Evolutionary conservation across 1,140 invertebrate species (phyloP), one percentile per base, ranked within the genome.

Genomic region (Marisa cornuarietis): DNA sequence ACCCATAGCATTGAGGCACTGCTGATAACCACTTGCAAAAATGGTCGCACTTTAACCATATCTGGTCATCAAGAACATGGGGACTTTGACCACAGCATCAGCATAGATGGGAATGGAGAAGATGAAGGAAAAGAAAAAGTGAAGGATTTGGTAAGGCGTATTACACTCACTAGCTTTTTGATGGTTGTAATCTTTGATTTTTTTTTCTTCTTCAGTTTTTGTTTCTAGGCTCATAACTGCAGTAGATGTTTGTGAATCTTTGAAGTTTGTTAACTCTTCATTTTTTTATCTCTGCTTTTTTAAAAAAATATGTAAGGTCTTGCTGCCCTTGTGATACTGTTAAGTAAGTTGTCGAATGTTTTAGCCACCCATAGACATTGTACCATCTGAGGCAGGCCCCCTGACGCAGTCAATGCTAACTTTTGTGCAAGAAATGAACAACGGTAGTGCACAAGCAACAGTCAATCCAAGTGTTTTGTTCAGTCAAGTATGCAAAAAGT

Each of bases 1-100:
- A 97, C 96, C 22, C 95, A 95, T 31, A 95, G 94, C 89, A 92
- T 98, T 68, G 92, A 95, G 61, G 91, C 94, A 85, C 92, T 95
- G 26, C 91, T 97, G 71, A 93, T 94, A 85, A 87, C 90, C 52
- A 84, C 84, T 83, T 92, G 93, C 74, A 92, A 93, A 81, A 93
- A 93, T 6, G 95, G 94, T 0, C 93, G 94, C 18, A 24, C 75
- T 20, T 42, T 87, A 8, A 78, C 78, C 22, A 78, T 89, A 62
- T 82, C 79, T 20, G 84, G 81, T 68, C 81, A 85, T 20, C 76
- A 79, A 22, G 22, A 49, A 16, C 74, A 80, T 42, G 80, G 73
- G 66, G 85, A 86, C 54, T 31, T 62, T 2, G 85, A 86, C 62
- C 74, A 82, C 69, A 84, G 80, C 61, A 83, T 82, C 51, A 83